These are phyloP conservation scores for Ormyrus thymus DNA, from an alignment of 2,888 invertebrate species.

Conservation along the genomic window DNA sequence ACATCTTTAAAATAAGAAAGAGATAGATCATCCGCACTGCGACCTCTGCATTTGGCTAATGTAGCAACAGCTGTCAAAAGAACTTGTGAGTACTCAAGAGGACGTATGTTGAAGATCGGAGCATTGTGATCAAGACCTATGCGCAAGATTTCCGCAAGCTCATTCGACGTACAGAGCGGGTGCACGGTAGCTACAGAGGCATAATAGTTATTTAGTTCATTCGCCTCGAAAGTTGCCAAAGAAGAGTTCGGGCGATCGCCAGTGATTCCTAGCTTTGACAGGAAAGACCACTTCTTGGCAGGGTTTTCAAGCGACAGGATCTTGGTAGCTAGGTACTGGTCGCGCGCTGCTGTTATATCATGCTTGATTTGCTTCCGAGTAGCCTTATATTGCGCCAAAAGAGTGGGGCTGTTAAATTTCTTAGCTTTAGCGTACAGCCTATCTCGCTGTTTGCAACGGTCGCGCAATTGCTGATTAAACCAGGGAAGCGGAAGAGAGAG, in stretches of 20 bases:
- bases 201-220: constrained; percentile 7
- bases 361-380: background rate
- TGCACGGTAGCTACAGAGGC: background rate
- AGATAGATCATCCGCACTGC: no score
- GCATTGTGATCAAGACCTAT: no score
- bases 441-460: background rate
- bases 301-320: background rate
- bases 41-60: no score
- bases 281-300: background rate
- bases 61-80: no score
- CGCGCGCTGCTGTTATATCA: background rate
- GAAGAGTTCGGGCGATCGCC: background rate
- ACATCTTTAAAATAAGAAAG: no score
- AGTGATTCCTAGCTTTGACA: background rate
- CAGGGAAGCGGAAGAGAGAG: no score
- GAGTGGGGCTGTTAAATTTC: no score
- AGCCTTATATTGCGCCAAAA: background rate
- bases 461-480: background rate
- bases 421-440: background rate
- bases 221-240: background rate
- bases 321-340: background rate
- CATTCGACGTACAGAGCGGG: background rate
- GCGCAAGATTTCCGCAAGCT: no score
- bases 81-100: no score
- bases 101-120: no score